Conservation (phyloP, 1,140 invertebrate species). For the Diprion similis region DNA sequence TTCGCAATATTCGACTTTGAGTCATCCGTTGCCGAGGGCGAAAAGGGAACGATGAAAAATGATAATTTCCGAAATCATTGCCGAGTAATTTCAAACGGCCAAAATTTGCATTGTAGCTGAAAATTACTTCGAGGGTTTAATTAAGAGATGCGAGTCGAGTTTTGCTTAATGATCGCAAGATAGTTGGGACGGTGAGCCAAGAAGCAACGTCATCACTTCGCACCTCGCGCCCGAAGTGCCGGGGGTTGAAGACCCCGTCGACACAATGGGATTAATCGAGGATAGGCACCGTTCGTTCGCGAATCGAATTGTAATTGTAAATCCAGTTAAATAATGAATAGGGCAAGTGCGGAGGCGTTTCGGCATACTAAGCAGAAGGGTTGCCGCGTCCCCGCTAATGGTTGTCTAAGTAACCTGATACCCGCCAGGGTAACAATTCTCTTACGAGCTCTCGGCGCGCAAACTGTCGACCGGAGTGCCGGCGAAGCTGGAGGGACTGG, state of each 20-base stretch:
- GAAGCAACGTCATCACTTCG: neutral
- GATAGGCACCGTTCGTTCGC: neutral
- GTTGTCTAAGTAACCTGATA: slow-evolving; percentile 7
- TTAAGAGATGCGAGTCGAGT: too few species aligned
- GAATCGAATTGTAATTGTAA: slow-evolving; percentile 8
- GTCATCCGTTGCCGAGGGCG: too few species aligned
- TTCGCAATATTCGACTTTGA: too few species aligned
- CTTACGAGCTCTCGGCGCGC: neutral
- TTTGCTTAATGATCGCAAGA: neutral
- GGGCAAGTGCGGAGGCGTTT: slow-evolving; percentile 3
- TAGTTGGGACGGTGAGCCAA: neutral
- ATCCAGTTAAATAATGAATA: slow-evolving; percentile 8
- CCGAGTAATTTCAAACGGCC: too few species aligned
- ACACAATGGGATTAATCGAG: slow-evolving; percentile 5
- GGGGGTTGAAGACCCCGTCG: neutral
- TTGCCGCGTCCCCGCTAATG: slow-evolving; percentile 3
- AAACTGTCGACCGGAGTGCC: neutral
- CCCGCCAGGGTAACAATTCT: slow-evolving; percentile 2
- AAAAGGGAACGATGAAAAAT: too few species aligned
- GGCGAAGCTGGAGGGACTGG: neutral
- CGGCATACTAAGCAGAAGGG: slow-evolving; percentile 4
- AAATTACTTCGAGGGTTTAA: too few species aligned
- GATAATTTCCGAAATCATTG: too few species aligned
- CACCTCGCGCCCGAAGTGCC: neutral
- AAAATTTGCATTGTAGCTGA: too few species aligned